Base-by-base conservation (phyloP, 2,797 vertebrate genomes). In the Oryzias dopingdopingensis region DNA sequence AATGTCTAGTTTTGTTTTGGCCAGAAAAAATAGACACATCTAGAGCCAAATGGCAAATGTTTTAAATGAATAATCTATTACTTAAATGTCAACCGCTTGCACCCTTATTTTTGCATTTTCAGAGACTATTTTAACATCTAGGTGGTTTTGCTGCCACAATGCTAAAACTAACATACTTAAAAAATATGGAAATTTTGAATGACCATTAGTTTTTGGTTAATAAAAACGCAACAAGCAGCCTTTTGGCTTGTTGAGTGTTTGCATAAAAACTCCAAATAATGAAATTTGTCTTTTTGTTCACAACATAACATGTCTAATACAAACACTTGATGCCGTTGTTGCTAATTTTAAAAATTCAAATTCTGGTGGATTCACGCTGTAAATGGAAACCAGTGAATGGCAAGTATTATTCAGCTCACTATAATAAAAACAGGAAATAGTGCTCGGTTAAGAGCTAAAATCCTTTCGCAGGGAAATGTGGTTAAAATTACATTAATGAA, bases 401-500 rank as follows among this genome's bases (percentile, higher is more conserved):
- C 60, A 70, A 12, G 42, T 50, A 82, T 83, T 78, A 72, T 76
- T 81, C 37, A 24, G 16, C 17, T 20, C 44, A 71, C 59, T 77
- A 79, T 67, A 77, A 79, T 61, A 70, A 79, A 71, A 47, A 50
- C 48, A 37, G 14, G 29, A 53, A 48, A 56, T 60, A 42, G 26
- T 20, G 62, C 40, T 63, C 66, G 66, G 71, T 84, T 65, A 68
- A 70, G 66, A 79, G 64, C 43, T 62, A 18, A 72, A 79, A 77
- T 84, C 63, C 83, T 84, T 86, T 84, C 66, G 66, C 51, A 22
- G 51, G 67, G 64, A 80, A 86, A 86, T 81, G 72, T 77, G 67
- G 72, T 79, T 82, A 48, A 83, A 83, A 86, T 83, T 82, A 67
- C 65, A 55, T 77, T 81, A 84, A 87, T 90, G 68, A 87, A 85